A percentile compares a stretch with the other conserved stretches of the same genome.
phyloP scores from a whole-genome alignment of 1,140 invertebrate species.

The Anagrus nilaparvatae region DNA sequence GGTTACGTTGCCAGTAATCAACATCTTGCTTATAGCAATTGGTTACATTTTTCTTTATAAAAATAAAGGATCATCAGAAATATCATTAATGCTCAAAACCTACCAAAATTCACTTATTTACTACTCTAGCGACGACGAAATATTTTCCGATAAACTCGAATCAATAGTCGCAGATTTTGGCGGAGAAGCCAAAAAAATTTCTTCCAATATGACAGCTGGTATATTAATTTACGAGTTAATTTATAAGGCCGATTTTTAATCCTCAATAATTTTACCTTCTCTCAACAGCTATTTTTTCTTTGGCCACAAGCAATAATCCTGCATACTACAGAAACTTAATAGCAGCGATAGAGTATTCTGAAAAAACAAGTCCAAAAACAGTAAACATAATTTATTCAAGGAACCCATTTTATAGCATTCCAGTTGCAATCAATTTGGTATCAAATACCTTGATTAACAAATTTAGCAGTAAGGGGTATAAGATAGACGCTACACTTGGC shows the following conservation, averaged over 20 bases:
- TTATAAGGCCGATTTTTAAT: background rate
- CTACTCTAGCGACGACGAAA: too few species aligned
- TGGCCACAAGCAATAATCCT: conserved; percentile 19
- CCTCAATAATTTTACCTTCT: background rate
- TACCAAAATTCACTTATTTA: too few species aligned
- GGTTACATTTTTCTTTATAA: too few species aligned
- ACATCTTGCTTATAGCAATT: too few species aligned
- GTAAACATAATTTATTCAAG: conserved; percentile 34
- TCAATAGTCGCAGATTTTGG: conserved; percentile 15
- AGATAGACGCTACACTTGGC: too few species aligned
- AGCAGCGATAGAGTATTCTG: conserved; percentile 24
- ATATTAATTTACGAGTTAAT: background rate
- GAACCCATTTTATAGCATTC: conserved; percentile 28
- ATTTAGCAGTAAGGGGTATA: too few species aligned
- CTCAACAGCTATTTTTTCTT: conserved; percentile 28
- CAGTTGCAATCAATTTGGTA: conserved; percentile 32
- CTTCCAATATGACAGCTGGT: background rate
- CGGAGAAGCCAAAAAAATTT: too few species aligned
- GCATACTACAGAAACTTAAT: conserved; percentile 31
- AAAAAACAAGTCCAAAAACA: conserved; percentile 18
- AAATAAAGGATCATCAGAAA: too few species aligned
- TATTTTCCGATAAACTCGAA: conserved; percentile 26
- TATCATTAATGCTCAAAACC: too few species aligned
- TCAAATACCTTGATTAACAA: conserved; percentile 33
- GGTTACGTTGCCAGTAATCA: too few species aligned